Conservation (phyloP, 2,888 invertebrate genomes). For the Apeira syringaria region DNA sequence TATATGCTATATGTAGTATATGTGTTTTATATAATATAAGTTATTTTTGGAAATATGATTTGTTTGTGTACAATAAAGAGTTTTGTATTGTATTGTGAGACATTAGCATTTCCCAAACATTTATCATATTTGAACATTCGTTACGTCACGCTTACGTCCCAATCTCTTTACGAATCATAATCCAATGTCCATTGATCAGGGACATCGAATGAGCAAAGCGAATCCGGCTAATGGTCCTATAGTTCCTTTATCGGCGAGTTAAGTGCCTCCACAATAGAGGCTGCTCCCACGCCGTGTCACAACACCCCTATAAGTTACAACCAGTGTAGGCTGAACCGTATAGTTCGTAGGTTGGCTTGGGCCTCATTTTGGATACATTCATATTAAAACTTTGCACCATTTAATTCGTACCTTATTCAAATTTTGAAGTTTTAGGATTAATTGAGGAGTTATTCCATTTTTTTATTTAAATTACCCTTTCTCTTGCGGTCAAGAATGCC, state of each 20-base stretch:
- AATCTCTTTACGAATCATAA: constrained; percentile 72
- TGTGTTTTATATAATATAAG: too few species aligned
- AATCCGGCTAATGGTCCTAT: constrained; percentile 77
- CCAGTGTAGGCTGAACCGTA: constrained; percentile 45
- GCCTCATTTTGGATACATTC: too few species aligned
- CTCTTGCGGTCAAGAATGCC: too few species aligned
- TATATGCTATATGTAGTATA: too few species aligned
- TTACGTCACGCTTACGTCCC: constrained; percentile 48
- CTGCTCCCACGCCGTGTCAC: constrained; percentile 81
- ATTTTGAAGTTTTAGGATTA: too few species aligned
- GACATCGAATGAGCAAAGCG: constrained; percentile 78
- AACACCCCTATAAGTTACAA: constrained; percentile 65
- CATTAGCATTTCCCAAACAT: constrained; percentile 23
- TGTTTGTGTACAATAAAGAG: too few species aligned
- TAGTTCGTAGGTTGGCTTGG: constrained; percentile 1
- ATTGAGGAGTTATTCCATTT: too few species aligned
- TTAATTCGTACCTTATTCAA: too few species aligned
- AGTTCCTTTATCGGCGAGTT: constrained; percentile 79
- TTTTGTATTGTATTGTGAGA: too few species aligned
- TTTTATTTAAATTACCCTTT: too few species aligned
- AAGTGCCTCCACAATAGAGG: constrained; percentile 76
- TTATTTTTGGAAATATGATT: too few species aligned
- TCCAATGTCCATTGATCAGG: constrained; percentile 76
- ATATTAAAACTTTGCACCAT: too few species aligned
- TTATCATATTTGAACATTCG: constrained; percentile 38